Evolutionary conservation across 2,113 vertebrate species (phyloP), one percentile per base, ranked within the genome.

Genomic region (Leptosomus discolor): DNA sequence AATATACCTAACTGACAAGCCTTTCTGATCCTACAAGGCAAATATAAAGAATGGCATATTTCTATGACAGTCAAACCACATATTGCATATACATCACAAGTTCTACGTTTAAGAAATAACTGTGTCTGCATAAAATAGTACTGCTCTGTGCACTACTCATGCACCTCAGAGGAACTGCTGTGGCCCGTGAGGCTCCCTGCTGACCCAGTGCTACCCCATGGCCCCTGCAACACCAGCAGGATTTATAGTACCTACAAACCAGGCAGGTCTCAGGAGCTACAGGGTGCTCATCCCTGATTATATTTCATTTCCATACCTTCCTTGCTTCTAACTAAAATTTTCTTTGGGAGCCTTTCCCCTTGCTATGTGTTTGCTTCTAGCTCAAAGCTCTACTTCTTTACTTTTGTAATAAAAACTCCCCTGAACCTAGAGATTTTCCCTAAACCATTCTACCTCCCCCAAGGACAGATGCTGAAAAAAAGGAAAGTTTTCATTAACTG

Each of bases 201-300:
- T 29, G 34, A 36, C 14, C 26, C 45, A 34, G 2, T 3, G 21
- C 4, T 18, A 45, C 2, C 4, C 17, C 21, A 30, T 9, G 6
- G 5, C 14, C 12, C 1, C 2, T n/a, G 1, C 2, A 27, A 36
- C 30, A 23, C 3, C 13, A 16, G 4, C 1, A 0, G 1, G 2
- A 36, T 63, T 79, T 75, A 70, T 5, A 21, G 24, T 26, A 34
- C 8, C 56, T 63, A 20, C 0, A 13, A 39, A 85, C 11, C 11
- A 15, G 15, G 34, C 1, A 41, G 14, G 13, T 41, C 48, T 57
- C 37, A 43, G 15, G 9, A 88, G 12, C 5, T 34, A 46, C 23
- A 37, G 14, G 12, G 3, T 79, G 30, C 9, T 75, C n/a, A 37
- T 71, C 24, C 12, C 8, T 89, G 14, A 9, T 79, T 27, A 12